Conservation (phyloP, 2,113 vertebrate species). For the Ondatra zibethicus region DNA sequence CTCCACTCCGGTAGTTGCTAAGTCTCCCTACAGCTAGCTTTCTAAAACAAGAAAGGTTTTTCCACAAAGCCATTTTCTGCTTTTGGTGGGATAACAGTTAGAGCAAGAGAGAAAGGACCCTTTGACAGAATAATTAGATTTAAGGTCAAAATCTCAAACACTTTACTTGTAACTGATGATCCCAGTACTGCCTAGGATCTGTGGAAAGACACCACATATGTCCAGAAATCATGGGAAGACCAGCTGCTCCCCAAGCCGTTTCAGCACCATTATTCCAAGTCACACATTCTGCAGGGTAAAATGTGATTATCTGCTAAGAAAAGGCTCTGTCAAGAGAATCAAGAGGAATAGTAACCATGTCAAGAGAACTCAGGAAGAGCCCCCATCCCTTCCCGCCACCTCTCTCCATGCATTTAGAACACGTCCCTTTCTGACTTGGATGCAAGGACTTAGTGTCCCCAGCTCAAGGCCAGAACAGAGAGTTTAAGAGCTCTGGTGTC, state of each 20-base stretch:
- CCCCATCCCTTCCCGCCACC: not conserved
- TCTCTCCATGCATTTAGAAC: not conserved
- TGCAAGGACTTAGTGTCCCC: not conserved
- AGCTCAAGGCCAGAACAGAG: not conserved
- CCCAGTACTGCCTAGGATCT: not conserved
- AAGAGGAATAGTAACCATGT: not conserved
- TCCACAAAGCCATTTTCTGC: constrained; percentile 59
- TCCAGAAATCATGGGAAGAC: not conserved
- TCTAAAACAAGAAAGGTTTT: constrained; percentile 56
- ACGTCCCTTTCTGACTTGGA: not conserved
- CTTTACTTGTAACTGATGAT: constrained; percentile 45
- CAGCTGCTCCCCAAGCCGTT: not conserved
- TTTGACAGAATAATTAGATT: constrained; percentile 58
- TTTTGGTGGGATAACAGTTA: constrained; percentile 55
- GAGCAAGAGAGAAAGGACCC: constrained; percentile 52
- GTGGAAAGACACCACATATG: not conserved
- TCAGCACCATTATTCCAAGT: not conserved
- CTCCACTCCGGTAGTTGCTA: not conserved
- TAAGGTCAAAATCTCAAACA: constrained; percentile 40
- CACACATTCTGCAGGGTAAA: constrained; percentile 28
- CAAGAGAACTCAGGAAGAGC: not conserved
- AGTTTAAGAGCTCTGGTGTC: not conserved
- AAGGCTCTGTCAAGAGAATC: constrained; percentile 33
- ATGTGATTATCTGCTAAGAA: constrained; percentile 57
- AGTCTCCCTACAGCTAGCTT: constrained; percentile 14